Base-by-base conservation (phyloP, 2,888 invertebrate species). In the Pachycephus smyrnensis region DNA sequence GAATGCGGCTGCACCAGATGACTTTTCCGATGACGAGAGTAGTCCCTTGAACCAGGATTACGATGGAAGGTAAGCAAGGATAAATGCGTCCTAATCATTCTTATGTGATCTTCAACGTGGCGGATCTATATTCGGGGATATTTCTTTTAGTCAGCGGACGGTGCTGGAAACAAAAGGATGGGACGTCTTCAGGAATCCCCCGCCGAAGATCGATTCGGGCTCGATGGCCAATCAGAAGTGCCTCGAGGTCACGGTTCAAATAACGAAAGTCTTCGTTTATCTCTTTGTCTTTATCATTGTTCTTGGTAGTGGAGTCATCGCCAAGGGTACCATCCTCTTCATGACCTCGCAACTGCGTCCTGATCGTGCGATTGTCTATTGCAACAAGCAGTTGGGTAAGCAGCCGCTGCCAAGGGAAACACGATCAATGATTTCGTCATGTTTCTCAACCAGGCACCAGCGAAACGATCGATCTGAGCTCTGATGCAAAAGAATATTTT, bases 161-260 rank as follows among this genome's bases (percentile, higher is more conserved):
- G 95, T 96, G 86, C 95, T 95, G 89, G 97, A 97, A 92, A 96
- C 96, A 86, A 97, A 97, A 95, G 96, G 96, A 95, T 98, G 98
- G 98, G 98, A 98, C 94, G 98, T 98, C 80, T 98, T 98, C 93
- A 94, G 98, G 89, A 96, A 97, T 92, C 96, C 98, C 85, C 98
- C 98, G 12, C 95, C 95, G 86, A 97, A 97, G 92, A 95, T 95
- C 92, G 97, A 97, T 92, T 96, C 96, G 85, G 97, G 97, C 83
- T 97, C 97, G 76, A 96, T 96, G 94, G 97, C 96, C 86, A 96
- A 95, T 90, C 97, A 97, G 92, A 95, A 95, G 91, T 97, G 97
- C 92, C 93, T 97, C 90, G 97, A 97, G 87, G 93, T 96, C 89
- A 96, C 97, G 55, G 96, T 97, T 76, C 96, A 96, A 92, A 93